Evolutionary conservation across 2,113 vertebrate species (phyloP).

Genomic region (Epinephelus cyanopodus): DNA sequence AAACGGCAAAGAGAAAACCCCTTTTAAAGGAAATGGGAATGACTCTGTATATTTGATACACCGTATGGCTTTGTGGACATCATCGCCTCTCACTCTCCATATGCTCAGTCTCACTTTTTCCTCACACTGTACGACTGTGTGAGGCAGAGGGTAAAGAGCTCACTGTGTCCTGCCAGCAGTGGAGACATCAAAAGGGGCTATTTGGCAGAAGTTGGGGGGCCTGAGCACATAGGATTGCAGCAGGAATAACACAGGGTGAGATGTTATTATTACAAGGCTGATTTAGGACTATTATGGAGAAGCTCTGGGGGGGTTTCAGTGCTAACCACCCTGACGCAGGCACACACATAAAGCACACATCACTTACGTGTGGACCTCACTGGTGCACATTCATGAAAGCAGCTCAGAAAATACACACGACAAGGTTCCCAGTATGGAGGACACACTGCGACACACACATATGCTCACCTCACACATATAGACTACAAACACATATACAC

Average conservation of each 20-base stretch:
- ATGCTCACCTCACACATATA: neutral
- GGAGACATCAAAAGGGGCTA: slow-evolving; percentile 70
- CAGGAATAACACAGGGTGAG: slow-evolving; percentile 75
- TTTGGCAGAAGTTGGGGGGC: slow-evolving; percentile 63
- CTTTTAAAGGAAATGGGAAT: slow-evolving; percentile 33
- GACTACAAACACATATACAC: neutral
- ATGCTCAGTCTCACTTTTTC: slow-evolving; percentile 52
- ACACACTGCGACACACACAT: slow-evolving; percentile 13
- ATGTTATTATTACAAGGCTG: slow-evolving; percentile 77
- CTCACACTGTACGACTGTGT: slow-evolving; percentile 67
- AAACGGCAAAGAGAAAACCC: slow-evolving; percentile 3
- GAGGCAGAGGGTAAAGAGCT: slow-evolving; percentile 82
- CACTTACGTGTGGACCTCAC: slow-evolving; percentile 38
- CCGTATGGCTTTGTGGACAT: slow-evolving; percentile 65
- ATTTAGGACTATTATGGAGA: slow-evolving; percentile 71
- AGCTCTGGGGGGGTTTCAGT: slow-evolving; percentile 60
- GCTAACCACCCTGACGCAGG: slow-evolving; percentile 72
- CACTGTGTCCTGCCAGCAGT: slow-evolving; percentile 63
- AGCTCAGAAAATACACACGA: slow-evolving; percentile 29
- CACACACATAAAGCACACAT: slow-evolving; percentile 36
- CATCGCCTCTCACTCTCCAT: slow-evolving; percentile 29
- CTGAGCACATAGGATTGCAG: slow-evolving; percentile 56
- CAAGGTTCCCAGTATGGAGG: slow-evolving; percentile 17
- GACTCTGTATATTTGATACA: slow-evolving; percentile 33
- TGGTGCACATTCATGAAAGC: slow-evolving; percentile 10